These are phyloP conservation scores for Acrocyrtus sp. DNA, from an alignment of 2,888 invertebrate species.

Conservation along the genomic window DNA sequence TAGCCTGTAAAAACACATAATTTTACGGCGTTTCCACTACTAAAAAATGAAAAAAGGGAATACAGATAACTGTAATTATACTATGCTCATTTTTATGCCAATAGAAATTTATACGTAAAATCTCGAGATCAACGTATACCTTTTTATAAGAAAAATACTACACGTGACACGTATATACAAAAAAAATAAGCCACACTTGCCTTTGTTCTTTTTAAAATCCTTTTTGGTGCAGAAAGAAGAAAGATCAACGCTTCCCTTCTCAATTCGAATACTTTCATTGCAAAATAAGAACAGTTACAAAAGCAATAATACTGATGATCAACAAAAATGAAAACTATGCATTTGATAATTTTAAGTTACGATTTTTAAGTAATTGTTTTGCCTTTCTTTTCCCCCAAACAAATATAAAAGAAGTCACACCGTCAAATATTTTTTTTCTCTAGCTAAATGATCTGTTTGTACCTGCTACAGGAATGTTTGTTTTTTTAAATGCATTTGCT, in stretches of 20 bases:
- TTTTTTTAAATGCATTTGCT: neutral
- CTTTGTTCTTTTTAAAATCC: neutral
- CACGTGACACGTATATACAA: too few relatives aligned
- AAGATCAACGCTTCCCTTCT: too few relatives aligned
- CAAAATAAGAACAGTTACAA: neutral
- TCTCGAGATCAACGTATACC: neutral
- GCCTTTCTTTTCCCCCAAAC: neutral
- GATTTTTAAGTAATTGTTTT: neutral
- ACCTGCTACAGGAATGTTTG: neutral
- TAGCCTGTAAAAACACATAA: too few relatives aligned
- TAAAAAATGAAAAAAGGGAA: neutral
- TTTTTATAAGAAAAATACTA: too few relatives aligned
- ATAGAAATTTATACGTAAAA: neutral
- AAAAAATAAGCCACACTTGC: neutral
- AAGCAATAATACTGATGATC: neutral
- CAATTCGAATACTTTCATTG: neutral
- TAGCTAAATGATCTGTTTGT: neutral
- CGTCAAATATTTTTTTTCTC: neutral
- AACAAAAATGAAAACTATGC: neutral
- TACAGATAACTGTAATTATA: neutral
- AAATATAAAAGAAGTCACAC: neutral
- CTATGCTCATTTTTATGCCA: slow-evolving; percentile 18
- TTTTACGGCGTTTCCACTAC: too few relatives aligned
- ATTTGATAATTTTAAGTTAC: neutral
- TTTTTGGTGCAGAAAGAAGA: neutral